A percentile compares a stretch with the other conserved stretches of the same genome.
Conservation (phyloP, 2,797 vertebrate species). For the Falco columbarius region DNA sequence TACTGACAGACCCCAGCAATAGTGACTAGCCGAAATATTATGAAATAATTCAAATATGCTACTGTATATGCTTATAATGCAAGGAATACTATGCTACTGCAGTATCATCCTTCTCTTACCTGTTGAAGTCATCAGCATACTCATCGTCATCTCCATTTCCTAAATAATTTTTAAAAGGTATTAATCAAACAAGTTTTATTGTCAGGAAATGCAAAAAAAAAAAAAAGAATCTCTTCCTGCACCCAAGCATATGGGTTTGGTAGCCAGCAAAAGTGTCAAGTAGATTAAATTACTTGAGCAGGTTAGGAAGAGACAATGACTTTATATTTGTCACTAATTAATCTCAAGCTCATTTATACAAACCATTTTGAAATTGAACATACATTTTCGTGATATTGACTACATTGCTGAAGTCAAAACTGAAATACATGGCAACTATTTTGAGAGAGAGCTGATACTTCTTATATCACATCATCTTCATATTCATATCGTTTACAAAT, state of each 20-base stretch:
- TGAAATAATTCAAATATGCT: not conserved
- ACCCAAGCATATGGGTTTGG: not conserved
- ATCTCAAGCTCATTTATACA: not conserved
- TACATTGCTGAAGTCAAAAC: not conserved
- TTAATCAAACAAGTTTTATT: constrained; percentile 4
- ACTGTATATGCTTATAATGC: not conserved
- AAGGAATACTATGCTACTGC: not conserved
- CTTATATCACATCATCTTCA: not conserved
- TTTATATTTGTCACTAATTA: not conserved
- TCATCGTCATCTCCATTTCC: constrained; percentile 86
- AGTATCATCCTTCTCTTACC: constrained; percentile 74
- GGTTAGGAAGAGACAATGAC: not conserved
- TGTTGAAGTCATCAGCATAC: constrained; percentile 95
- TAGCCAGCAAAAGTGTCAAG: not conserved
- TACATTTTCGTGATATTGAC: not conserved
- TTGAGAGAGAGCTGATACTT: not conserved
- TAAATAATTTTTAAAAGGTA: constrained; percentile 30
- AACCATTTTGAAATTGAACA: not conserved
- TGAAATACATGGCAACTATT: not conserved
- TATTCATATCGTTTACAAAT: not conserved
- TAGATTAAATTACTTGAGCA: not conserved
- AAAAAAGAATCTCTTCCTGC: not conserved
- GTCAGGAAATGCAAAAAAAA: not conserved
- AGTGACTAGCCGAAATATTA: not conserved
- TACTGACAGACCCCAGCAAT: not conserved